Base-by-base conservation (phyloP, 2,888 invertebrate genomes). In the Lymantria monacha region DNA sequence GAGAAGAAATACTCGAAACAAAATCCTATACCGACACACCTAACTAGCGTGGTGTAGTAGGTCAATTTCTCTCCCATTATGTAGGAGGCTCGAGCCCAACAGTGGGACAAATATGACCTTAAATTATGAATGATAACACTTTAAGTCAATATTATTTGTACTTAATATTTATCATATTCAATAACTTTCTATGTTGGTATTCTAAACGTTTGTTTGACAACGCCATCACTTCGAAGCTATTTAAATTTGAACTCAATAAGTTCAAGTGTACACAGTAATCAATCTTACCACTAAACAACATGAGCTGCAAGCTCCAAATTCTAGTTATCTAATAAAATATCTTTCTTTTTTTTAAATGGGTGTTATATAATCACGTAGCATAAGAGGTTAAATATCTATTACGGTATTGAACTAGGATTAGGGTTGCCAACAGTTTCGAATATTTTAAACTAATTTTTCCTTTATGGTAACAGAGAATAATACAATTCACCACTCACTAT, bases 361-460 rank as follows among this genome's bases (percentile, higher is more conserved):
- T 30, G 1, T 30, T 42, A 42, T n/a, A 30, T 42, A 42, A 42
- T 10, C 8, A n/a, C 12, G 30, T 42, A 30, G 49, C 46, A 40
- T 36, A 33, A 36, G 42, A 44, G 46, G 48, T 41, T 46, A 49
- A 49, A 41, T 49, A 49, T 49, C 41, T 44, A 42, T 49, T 53
- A 44, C 40, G 40, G 41, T 53, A 46, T 49, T 46, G 42, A 15
- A 42, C 9, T 48, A 9, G 12, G 10, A 15, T 11, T 30, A 42
- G 42, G 42, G 42, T 42, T 42, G 42, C 10, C 41, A 33, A 33
- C 9, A 33, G 9, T 33, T 33, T 33, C 22, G 5, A 22, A 22
- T 22, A 5, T 22, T 22, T 22, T 22, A 22, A 22, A 5, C 22
- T 22, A 22, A 22, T 22, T 5, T 22, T 22, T 2, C 5, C 22